Evolutionary conservation across 2,113 vertebrate species (phyloP).

Genomic region (Daubentonia madagascariensis): DNA sequence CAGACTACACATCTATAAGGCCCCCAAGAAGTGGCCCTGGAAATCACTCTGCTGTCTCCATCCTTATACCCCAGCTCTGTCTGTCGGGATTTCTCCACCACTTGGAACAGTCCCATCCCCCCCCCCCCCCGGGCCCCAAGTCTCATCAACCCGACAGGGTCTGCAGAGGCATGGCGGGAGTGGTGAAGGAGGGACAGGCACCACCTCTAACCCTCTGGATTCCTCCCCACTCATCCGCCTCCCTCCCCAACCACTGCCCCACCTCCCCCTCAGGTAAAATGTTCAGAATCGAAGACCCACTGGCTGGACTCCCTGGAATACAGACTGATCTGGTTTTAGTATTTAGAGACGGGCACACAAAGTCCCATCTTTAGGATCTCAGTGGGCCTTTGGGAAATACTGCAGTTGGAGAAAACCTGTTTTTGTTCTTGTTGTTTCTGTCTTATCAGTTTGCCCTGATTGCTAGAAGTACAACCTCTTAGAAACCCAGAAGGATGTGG

Average conservation of each 20-base stretch:
- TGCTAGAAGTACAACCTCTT: not conserved
- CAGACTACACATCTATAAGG: not conserved
- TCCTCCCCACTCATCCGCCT: not conserved
- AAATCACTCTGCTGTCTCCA: not conserved
- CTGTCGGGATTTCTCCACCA: not conserved
- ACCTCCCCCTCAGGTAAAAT: not conserved
- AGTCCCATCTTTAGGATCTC: not conserved
- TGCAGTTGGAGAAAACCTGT: too few relatives aligned
- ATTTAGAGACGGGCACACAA: too few relatives aligned
- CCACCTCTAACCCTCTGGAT: not conserved
- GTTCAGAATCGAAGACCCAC: not conserved
- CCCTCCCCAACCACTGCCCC: too few relatives aligned
- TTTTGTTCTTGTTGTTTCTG: not conserved
- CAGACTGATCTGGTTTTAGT: not conserved
- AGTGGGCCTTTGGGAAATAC: not conserved
- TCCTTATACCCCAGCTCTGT: not conserved
- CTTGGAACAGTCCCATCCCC: not conserved
- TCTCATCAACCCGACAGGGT: not conserved
- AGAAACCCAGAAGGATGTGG: not conserved
- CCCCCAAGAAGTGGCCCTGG: not conserved
- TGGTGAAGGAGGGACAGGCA: not conserved
- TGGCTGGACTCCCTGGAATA: not conserved
- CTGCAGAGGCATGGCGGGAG: not conserved
- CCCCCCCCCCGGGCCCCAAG: too few relatives aligned
- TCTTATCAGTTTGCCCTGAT: not conserved